Conservation (phyloP, 37 sponge, comb jelly and placozoan genomes). For the Oscarella lobularis region DNA sequence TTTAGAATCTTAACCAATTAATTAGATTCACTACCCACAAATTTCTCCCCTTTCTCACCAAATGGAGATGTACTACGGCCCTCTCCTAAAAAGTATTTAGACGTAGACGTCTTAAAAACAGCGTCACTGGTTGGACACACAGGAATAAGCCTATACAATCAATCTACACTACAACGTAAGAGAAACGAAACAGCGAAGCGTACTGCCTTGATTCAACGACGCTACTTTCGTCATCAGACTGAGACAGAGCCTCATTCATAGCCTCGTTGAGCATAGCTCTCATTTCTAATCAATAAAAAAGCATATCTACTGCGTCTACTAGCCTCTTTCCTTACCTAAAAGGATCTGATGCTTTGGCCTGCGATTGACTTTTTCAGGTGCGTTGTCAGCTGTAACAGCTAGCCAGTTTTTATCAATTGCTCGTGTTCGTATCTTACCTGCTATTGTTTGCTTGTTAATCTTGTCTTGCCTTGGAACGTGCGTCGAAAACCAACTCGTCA, state of each 20-base stretch:
- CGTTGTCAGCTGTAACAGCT: no score
- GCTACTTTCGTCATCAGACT: slow-evolving; percentile 1
- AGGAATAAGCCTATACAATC: slow-evolving; percentile 4
- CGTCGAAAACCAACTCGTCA: slow-evolving; percentile 60
- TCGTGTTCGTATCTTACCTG: no score
- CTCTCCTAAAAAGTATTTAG: slow-evolving; percentile 81
- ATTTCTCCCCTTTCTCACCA: slow-evolving; percentile 36
- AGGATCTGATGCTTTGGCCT: slow-evolving; percentile 37
- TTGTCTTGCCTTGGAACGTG: slow-evolving; percentile 40
- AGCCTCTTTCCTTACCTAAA: slow-evolving; percentile 54
- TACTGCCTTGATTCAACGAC: no score
- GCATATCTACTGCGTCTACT: no score
- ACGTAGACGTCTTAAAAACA: slow-evolving; percentile 33
- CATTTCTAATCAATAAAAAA: slow-evolving; percentile 22
- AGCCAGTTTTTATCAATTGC: no score
- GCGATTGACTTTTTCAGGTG: neutral
- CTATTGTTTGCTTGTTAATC: slow-evolving; percentile 18
- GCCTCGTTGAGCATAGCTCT: slow-evolving; percentile 27
- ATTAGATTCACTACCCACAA: no score
- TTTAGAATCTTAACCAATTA: no score
- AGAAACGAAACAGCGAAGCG: no score
- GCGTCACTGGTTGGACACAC: neutral
- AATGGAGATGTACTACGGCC: slow-evolving; percentile 69
- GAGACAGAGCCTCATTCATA: neutral
- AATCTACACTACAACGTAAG: no score